These are phyloP conservation scores for Nannobrachium achirus DNA, from an alignment of 2,113 vertebrate genomes.

Conservation along the genomic window DNA sequence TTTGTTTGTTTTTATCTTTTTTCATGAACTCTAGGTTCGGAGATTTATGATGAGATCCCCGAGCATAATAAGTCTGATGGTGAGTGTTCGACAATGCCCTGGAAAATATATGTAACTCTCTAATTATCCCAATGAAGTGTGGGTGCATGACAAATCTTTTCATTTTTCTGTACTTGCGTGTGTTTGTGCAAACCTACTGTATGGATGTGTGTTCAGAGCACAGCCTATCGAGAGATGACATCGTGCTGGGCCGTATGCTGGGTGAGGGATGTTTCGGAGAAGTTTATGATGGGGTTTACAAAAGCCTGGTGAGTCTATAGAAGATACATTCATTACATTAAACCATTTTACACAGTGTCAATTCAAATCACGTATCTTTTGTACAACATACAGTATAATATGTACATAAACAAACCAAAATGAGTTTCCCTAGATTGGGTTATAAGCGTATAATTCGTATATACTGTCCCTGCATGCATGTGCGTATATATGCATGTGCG, in stretches of 20 bases:
- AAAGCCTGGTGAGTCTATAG: conserved; percentile 83
- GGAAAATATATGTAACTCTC: not conserved
- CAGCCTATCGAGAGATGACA: conserved; percentile 77
- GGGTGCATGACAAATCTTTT: conserved; percentile 1
- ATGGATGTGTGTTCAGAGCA: conserved; percentile 62
- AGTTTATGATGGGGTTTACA: conserved; percentile 90
- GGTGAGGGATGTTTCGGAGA: conserved; percentile 96
- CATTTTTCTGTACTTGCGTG: not conserved
- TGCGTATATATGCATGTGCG: not conserved
- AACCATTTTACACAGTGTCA: not conserved
- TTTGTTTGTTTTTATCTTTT: not conserved
- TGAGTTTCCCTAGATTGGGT: not conserved
- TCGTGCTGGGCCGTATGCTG: conserved; percentile 86
- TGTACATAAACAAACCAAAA: no score
- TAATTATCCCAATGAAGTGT: not conserved
- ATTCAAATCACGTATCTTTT: not conserved
- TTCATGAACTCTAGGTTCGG: conserved; percentile 78
- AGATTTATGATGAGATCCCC: conserved; percentile 91
- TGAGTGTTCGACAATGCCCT: conserved; percentile 28
- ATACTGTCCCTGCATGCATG: not conserved
- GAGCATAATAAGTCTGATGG: conserved; percentile 62
- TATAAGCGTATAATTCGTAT: not conserved
- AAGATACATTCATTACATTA: no score
- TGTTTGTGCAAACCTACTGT: conserved; percentile 8
- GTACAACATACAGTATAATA: not conserved